A percentile compares a stretch with the other conserved stretches of the same genome.
Conservation (phyloP, 2,113 vertebrate species). For the Heptranchias perlo region DNA sequence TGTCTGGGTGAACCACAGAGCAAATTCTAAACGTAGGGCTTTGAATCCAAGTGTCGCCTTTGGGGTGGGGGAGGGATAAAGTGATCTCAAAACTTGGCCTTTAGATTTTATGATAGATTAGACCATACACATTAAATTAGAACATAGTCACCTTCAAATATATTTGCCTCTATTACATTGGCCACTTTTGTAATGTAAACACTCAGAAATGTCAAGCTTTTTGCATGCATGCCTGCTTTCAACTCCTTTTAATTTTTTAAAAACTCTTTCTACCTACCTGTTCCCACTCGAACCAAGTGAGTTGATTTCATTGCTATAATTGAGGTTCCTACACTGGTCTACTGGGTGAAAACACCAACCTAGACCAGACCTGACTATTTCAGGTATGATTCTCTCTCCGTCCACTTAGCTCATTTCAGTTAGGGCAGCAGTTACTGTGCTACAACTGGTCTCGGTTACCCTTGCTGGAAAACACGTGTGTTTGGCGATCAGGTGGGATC, state of each 20-base stretch:
- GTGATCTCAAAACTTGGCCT: not conserved
- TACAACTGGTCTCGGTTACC: not conserved
- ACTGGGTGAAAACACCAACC: not conserved
- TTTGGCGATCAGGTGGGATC: not conserved
- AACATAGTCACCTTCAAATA: too few relatives aligned
- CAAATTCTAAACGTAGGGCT: not conserved
- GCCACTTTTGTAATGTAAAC: too few relatives aligned
- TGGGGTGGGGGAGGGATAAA: not conserved
- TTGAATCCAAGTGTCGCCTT: not conserved
- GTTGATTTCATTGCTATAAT: not conserved
- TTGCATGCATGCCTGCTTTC: not conserved
- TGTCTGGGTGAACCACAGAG: not conserved
- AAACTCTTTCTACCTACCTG: not conserved
- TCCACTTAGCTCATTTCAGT: not conserved
- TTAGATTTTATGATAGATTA: not conserved
- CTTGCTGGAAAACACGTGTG: not conserved
- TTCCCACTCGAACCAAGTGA: not conserved
- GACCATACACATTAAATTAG: too few relatives aligned
- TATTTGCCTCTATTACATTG: too few relatives aligned
- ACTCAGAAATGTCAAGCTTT: not conserved
- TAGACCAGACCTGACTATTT: not conserved
- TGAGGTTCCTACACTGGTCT: not conserved
- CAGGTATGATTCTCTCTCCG: not conserved
- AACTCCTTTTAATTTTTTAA: not conserved
- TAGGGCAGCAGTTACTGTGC: not conserved